Percentiles rank a stretch among this genome's conserved stretches.
These are phyloP conservation scores for Drosophila mojavensis DNA, from an alignment of 1,140 invertebrate genomes.

Conservation along the genomic window DNA sequence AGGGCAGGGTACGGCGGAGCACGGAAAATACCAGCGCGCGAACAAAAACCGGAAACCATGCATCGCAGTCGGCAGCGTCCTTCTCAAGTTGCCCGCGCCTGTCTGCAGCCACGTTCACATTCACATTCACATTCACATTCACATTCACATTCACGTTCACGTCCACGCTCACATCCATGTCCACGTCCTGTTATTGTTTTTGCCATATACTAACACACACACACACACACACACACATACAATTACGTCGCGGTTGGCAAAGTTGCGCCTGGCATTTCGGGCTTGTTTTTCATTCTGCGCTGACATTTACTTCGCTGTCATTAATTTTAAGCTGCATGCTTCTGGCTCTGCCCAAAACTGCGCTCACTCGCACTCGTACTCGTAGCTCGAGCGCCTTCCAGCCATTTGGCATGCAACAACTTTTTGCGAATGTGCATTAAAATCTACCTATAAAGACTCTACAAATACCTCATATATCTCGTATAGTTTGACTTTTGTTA, in stretches of 20 bases:
- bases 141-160: conserved; percentile 1
- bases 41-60: conserved; percentile 81
- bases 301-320: conserved; percentile 76
- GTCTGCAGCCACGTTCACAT: background rate
- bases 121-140: conserved; percentile 1
- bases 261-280: conserved; percentile 59
- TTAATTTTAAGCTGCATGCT: conserved; percentile 77
- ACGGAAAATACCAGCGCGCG: conserved; percentile 68
- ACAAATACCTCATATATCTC: background rate
- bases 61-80: conserved; percentile 38
- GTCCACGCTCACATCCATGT: conserved; percentile 4
- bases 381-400: conserved; percentile 5
- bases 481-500: background rate
- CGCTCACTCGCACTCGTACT: conserved; percentile 18
- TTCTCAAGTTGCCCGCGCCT: conserved; percentile 1
- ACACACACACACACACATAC: too few species aligned
- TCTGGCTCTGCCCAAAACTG: conserved; percentile 26
- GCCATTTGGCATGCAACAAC: conserved; percentile 7
- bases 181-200: conserved; percentile 67
- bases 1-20: conserved; percentile 23
- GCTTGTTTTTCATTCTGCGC: conserved; percentile 72
- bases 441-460: conserved; percentile 6
- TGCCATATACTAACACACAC: conserved; percentile 41
- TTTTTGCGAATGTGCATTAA: conserved; percentile 7
- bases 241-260: conserved; percentile 57